Percentiles rank a stretch among this genome's conserved stretches.
These are phyloP conservation scores for Desmodus rotundus DNA, from an alignment of 2,113 vertebrate species.

Conservation along the genomic window DNA sequence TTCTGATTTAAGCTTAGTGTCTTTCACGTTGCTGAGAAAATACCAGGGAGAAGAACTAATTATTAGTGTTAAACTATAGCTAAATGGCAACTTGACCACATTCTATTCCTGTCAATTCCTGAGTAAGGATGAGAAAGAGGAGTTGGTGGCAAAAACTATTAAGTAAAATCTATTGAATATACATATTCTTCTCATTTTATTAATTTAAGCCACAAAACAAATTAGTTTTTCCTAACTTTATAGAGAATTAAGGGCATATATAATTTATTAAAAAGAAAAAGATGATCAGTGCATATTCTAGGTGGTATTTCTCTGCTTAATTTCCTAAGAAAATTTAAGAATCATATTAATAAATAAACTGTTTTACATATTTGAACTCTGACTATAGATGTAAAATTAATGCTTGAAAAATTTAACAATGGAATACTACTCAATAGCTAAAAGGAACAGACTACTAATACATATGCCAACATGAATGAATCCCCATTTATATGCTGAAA, in stretches of 20 bases:
- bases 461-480: background rate
- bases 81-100: background rate
- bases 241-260: background rate
- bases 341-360: background rate
- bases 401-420: slow-evolving; percentile 10
- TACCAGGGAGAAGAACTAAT: background rate
- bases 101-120: background rate
- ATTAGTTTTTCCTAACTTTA: background rate
- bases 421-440: background rate
- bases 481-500: background rate
- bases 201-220: background rate
- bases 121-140: background rate
- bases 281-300: background rate
- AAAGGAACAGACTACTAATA: background rate
- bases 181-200: background rate
- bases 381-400: background rate
- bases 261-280: background rate
- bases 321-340: background rate
- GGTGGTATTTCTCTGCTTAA: background rate
- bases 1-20: background rate
- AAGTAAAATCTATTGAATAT: background rate
- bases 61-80: background rate
- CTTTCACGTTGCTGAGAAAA: background rate
- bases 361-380: background rate
- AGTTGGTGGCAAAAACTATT: background rate